phyloP scores from a whole-genome alignment of 92 coral and sea anemone species.

The Porites evermanni region DNA sequence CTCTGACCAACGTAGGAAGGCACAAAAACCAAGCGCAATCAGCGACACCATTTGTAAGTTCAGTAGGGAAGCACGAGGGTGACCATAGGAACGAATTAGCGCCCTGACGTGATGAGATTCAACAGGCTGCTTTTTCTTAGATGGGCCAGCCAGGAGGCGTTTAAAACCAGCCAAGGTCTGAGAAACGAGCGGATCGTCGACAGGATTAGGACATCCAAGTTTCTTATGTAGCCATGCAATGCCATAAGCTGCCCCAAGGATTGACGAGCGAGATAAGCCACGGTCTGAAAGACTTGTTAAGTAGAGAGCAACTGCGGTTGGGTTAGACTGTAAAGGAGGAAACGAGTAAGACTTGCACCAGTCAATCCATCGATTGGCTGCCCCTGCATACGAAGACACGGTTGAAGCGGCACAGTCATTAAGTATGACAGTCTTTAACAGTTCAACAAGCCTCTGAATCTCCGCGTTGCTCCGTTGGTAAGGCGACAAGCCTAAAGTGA shows the following conservation, averaged over 20 bases:
- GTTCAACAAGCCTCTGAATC: no score
- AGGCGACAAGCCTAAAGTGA: no score
- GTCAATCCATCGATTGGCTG: slow-evolving; percentile 53
- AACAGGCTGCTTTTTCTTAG: slow-evolving; percentile 53
- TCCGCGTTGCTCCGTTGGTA: no score
- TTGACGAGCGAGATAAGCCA: slow-evolving; percentile 43
- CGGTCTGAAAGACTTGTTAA: slow-evolving; percentile 47
- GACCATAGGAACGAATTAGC: slow-evolving; percentile 55
- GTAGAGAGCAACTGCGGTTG: slow-evolving; percentile 51
- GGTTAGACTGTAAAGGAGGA: slow-evolving; percentile 46
- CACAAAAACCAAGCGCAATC: slow-evolving; percentile 59
- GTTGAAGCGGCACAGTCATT: slow-evolving; percentile 27
- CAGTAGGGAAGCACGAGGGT: slow-evolving; percentile 50
- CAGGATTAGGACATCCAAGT: slow-evolving; percentile 17
- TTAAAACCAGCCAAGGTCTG: slow-evolving; percentile 51
- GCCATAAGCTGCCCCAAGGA: slow-evolving; percentile 50
- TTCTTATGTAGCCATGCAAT: slow-evolving; percentile 62
- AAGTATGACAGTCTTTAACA: no score
- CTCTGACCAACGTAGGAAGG: slow-evolving; percentile 60
- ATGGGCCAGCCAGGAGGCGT: slow-evolving; percentile 57
- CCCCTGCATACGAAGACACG: slow-evolving; percentile 52
- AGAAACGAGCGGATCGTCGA: no score
- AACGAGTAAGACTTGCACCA: slow-evolving; percentile 49
- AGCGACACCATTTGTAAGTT: slow-evolving; percentile 57
- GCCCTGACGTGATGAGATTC: slow-evolving; percentile 53